A percentile compares a stretch with the other conserved stretches of the same genome.
Conservation (phyloP, 35 echinoderm and acorn worm genomes). For the Ophiothrix spiculata region DNA sequence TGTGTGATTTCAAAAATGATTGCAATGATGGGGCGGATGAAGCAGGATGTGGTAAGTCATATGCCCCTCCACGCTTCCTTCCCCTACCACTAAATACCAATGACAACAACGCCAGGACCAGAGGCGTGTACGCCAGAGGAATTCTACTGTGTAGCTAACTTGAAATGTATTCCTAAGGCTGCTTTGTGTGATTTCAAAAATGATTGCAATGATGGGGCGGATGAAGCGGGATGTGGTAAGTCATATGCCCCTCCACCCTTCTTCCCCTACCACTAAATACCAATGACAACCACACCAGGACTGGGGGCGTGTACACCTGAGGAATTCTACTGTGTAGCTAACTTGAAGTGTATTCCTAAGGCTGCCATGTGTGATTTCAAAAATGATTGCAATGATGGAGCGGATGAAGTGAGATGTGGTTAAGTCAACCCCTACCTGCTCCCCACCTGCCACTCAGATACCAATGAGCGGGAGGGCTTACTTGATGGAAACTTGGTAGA, state of each 20-base stretch:
- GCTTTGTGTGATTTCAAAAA: constrained; percentile 60
- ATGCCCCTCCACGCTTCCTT: no score
- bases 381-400: constrained; percentile 53
- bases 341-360: not conserved
- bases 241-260: no score
- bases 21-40: constrained; percentile 61
- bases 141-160: constrained; percentile 23
- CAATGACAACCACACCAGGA: constrained; percentile 9
- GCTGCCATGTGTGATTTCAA: constrained; percentile 54
- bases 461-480: no score
- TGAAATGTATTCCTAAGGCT: not conserved
- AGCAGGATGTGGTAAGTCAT: constrained; percentile 49
- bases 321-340: constrained; percentile 21
- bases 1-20: constrained; percentile 70
- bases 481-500: no score
- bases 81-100: no score
- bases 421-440: no score
- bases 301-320: not conserved
- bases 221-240: constrained; percentile 58
- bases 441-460: no score
- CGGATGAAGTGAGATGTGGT: constrained; percentile 60
- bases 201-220: constrained; percentile 54
- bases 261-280: no score
- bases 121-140: not conserved
- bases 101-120: not conserved